phyloP scores from a whole-genome alignment of 2,888 invertebrate genomes.

The Aphrophora alni region DNA sequence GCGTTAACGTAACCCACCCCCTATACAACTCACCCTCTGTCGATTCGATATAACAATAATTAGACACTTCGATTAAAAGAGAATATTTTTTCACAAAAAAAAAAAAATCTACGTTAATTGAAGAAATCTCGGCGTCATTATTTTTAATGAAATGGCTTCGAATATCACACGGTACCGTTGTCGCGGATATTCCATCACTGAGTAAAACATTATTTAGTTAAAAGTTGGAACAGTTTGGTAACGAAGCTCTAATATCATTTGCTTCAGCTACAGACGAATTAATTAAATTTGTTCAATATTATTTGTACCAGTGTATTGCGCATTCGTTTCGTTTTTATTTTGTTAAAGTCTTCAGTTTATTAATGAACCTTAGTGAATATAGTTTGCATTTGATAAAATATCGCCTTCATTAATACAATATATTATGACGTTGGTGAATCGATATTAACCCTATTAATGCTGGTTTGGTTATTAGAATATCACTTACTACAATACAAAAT shows the following conservation, averaged over 20 bases:
- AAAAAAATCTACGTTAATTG: neutral
- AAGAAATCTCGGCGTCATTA: neutral
- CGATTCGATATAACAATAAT: slow-evolving; percentile 1
- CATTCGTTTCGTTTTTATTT: neutral
- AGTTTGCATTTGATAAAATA: too few species aligned
- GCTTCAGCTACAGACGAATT: neutral
- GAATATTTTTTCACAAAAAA: neutral
- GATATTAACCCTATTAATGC: too few species aligned
- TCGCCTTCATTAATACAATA: too few species aligned
- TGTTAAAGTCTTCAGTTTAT: neutral
- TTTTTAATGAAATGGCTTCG: slow-evolving; percentile 1
- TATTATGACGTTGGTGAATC: too few species aligned
- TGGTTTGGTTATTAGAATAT: too few species aligned
- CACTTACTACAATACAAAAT: too few species aligned
- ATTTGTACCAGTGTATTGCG: neutral
- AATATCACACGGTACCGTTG: neutral
- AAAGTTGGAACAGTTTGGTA: neutral
- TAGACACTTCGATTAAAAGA: slow-evolving; percentile 9
- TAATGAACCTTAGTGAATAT: too few species aligned
- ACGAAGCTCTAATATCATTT: neutral
- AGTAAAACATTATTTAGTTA: neutral
- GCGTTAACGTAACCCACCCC: neutral
- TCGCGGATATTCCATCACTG: neutral
- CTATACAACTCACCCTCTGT: neutral
- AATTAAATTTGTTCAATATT: neutral